A percentile compares a stretch with the other conserved stretches of the same genome.
These are phyloP conservation scores for Lepidocyrtoides sp. DNA, from an alignment of 2,888 invertebrate genomes.

Conservation along the genomic window DNA sequence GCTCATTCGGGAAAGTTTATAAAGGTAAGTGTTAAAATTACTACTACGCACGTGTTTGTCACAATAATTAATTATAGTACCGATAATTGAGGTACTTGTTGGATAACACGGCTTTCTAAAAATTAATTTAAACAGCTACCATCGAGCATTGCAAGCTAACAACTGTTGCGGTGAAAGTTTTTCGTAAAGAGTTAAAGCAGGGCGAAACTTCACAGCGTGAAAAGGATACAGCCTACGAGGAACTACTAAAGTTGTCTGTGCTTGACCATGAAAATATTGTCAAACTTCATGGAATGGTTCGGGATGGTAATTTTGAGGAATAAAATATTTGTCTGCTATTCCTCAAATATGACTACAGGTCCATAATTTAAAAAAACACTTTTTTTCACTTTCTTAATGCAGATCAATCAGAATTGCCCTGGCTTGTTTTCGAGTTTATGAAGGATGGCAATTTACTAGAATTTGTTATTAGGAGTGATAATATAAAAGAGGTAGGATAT, in stretches of 20 bases:
- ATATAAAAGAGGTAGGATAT: conserved; percentile 74
- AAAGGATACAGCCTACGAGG: conserved; percentile 78
- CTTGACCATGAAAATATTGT: conserved; percentile 82
- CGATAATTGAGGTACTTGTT: neutral
- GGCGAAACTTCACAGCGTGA: conserved; percentile 37
- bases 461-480: conserved; percentile 65
- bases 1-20: conserved; percentile 80
- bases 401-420: conserved; percentile 73
- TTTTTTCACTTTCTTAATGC: neutral
- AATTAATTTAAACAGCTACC: conserved; percentile 13
- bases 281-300: conserved; percentile 82
- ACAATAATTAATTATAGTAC: neutral
- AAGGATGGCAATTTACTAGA: conserved; percentile 81
- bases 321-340: too few species aligned
- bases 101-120: neutral
- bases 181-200: conserved; percentile 53
- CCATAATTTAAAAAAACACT: too few species aligned
- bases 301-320: conserved; percentile 78
- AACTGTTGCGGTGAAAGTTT: conserved; percentile 77
- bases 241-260: conserved; percentile 77
- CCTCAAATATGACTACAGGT: too few species aligned
- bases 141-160: conserved; percentile 48
- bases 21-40: too few species aligned
- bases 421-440: conserved; percentile 83
- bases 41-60: too few species aligned